Evolutionary conservation across 2,113 vertebrate genomes (phyloP).

Genomic region (Phyllopteryx taeniolatus): DNA sequence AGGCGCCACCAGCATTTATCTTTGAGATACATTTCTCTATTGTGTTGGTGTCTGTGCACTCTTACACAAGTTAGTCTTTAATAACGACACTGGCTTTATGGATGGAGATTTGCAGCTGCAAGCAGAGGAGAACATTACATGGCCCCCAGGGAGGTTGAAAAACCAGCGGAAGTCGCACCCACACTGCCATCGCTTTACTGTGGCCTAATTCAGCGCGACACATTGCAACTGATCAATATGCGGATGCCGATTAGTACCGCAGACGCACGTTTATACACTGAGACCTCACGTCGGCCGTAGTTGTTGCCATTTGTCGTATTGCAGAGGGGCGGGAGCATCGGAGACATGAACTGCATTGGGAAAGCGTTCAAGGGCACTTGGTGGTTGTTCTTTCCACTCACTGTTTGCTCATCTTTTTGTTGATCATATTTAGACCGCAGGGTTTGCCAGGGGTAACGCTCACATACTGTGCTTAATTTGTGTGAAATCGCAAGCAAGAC

Average conservation of each 20-base stretch:
- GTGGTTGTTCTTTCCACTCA: slow-evolving; percentile 3
- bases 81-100: background rate
- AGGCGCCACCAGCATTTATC: too few relatives aligned
- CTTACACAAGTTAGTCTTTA: background rate
- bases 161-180: slow-evolving; percentile 14
- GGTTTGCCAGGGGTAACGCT: slow-evolving; percentile 34
- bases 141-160: slow-evolving; percentile 8
- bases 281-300: slow-evolving; percentile 3
- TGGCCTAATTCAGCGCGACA: slow-evolving; percentile 43
- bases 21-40: too few relatives aligned
- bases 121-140: slow-evolving; percentile 5
- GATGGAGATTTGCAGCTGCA: slow-evolving; percentile 11
- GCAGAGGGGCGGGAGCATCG: slow-evolving; percentile 11
- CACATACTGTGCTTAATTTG: slow-evolving; percentile 48
- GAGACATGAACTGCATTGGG: slow-evolving; percentile 18
- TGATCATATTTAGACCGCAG: slow-evolving; percentile 8
- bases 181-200: slow-evolving; percentile 13
- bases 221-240: slow-evolving; percentile 41
- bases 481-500: slow-evolving; percentile 39
- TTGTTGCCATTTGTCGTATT: slow-evolving; percentile 16
- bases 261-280: slow-evolving; percentile 7
- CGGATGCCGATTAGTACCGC: slow-evolving; percentile 12
- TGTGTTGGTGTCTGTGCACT: background rate
- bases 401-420: slow-evolving; percentile 18
- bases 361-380: slow-evolving; percentile 17